Evolutionary conservation across 2,888 invertebrate species (phyloP).

Genomic region (Disparrhopalites patrizii): DNA sequence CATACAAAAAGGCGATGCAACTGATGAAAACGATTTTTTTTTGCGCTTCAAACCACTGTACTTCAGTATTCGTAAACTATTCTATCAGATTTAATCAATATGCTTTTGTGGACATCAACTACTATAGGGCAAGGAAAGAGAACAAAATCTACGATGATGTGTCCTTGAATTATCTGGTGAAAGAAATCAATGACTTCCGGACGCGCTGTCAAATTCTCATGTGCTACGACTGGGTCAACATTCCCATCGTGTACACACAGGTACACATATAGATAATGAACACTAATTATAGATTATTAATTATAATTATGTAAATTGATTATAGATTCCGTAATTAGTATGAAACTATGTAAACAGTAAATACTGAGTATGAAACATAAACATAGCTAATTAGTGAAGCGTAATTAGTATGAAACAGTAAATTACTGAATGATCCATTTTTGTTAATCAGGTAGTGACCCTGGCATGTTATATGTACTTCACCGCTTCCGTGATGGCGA

Average conservation of each 20-base stretch:
- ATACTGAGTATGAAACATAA: neutral
- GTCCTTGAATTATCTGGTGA: constrained; percentile 53
- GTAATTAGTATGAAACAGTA: too few relatives aligned
- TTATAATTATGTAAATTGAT: neutral
- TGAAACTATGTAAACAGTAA: neutral
- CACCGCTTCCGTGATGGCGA: neutral
- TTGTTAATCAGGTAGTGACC: constrained; percentile 16
- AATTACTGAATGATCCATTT: neutral
- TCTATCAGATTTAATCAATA: too few relatives aligned
- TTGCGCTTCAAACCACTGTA: too few relatives aligned
- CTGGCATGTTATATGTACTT: constrained; percentile 17
- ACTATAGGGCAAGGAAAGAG: constrained; percentile 49
- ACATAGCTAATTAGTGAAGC: too few relatives aligned
- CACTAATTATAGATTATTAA: neutral
- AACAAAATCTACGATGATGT: constrained; percentile 51
- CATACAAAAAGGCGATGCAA: too few relatives aligned
- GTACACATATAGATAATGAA: constrained; percentile 37
- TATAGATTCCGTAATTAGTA: too few relatives aligned
- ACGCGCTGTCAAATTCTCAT: constrained; percentile 46
- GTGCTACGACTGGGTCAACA: constrained; percentile 51
- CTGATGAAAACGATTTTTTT: too few relatives aligned
- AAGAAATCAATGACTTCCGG: constrained; percentile 53
- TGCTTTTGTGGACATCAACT: neutral
- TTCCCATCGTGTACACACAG: constrained; percentile 52
- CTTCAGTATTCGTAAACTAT: too few relatives aligned